Percentiles rank a stretch among this genome's conserved stretches.
These are phyloP conservation scores for Cacoxenus indagator DNA, from an alignment of 2,888 invertebrate species.

Conservation along the genomic window DNA sequence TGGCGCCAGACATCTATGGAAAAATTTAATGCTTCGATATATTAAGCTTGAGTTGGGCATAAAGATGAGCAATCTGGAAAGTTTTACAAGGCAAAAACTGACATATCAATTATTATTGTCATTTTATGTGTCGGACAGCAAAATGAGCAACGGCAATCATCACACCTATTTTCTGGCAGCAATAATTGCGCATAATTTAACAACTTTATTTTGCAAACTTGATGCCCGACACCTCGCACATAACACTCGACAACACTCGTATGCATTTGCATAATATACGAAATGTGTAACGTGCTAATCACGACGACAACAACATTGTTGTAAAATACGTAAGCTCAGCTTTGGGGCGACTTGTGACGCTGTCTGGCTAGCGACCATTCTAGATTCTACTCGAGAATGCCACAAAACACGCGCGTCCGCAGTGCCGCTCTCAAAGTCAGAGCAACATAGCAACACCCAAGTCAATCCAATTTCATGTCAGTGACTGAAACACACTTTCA, in stretches of 20 bases:
- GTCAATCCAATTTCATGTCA: neutral
- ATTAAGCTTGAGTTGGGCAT: neutral
- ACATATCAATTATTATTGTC: slow-evolving; percentile 57
- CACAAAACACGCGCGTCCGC: too few species aligned
- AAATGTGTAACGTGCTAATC: slow-evolving; percentile 14
- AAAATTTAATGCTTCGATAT: neutral
- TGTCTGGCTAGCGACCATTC: neutral
- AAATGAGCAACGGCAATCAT: slow-evolving; percentile 45
- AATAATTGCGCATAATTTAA: slow-evolving; percentile 61
- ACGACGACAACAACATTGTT: neutral
- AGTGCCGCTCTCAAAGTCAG: neutral
- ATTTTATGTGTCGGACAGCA: slow-evolving; percentile 42
- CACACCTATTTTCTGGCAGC: slow-evolving; percentile 58
- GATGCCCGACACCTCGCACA: neutral
- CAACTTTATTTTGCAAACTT: slow-evolving; percentile 46
- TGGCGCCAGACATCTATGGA: slow-evolving; percentile 24
- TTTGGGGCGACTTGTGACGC: slow-evolving; percentile 9
- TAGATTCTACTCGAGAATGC: neutral
- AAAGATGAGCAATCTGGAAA: neutral
- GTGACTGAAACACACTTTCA: neutral
- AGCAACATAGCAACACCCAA: neutral
- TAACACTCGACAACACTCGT: slow-evolving; percentile 21
- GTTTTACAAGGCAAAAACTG: neutral
- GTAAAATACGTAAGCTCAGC: slow-evolving; percentile 12
- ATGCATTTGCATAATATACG: neutral